Evolutionary conservation across 1,140 invertebrate species (phyloP), one percentile per base, ranked within the genome.

Genomic region (Neodiprion lecontei): DNA sequence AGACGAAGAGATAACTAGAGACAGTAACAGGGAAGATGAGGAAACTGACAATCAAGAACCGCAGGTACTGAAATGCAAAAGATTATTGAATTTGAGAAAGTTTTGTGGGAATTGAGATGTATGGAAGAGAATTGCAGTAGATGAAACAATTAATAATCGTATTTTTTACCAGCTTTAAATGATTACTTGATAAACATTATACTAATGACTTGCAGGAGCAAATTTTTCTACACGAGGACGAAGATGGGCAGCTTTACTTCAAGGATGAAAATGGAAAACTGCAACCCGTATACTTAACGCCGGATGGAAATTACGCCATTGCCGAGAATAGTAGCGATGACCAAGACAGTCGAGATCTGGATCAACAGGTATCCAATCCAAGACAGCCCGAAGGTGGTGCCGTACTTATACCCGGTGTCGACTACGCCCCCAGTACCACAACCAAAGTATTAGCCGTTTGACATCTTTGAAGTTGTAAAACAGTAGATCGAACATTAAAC

Each of bases 291-390:
- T 88, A 87, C 77, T 79, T 87, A 69, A 88, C 86, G 1, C 83
- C 86, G 49, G 88, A 88, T 76, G 88, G 87, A 67, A 88, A 88
- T 80, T 89, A 89, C 48, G 86, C 85, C 7, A 86, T 89, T 69
- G 86, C 85, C 28, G 81, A 81, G 48, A 83, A 75, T 28, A 81
- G 79, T 69, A 78, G 73, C 4, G 84, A 88, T 28, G 85, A 86
- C 67, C 77, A 85, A 49, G 83, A 83, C 0, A 78, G 73, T 72
- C 82, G 82, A 65, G 84, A 86, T 7, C 79, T 80, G 71, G 17
- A 66, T 4, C 82, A 80, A 69, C 77, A 76, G 72, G 72, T 79
- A 14, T 75, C 82, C 28, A 75, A 79, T 69, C 69, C 10, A 9
- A 82, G 81, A 67, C 28, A 66, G 28, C n/a, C 71, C 0, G 83